These are phyloP conservation scores for Chymomyza procnemis DNA, from an alignment of 2,888 invertebrate genomes.

Conservation along the genomic window DNA sequence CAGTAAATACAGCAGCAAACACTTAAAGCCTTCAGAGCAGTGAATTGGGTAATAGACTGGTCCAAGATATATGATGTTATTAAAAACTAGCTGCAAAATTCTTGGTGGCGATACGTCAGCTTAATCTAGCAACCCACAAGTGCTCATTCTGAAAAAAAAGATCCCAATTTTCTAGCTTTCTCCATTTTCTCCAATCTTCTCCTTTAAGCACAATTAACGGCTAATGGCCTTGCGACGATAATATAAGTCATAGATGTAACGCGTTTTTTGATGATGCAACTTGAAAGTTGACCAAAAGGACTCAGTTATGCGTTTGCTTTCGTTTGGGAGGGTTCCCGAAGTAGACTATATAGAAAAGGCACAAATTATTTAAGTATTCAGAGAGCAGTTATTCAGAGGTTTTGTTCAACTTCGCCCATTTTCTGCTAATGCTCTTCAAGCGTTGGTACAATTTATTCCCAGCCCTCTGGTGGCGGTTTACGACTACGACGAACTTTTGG, in stretches of 20 bases:
- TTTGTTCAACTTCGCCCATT: conserved; percentile 95
- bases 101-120: background rate
- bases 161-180: conserved; percentile 99
- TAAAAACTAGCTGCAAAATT: too few relatives aligned
- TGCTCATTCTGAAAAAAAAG: conserved; percentile 80
- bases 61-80: too few relatives aligned
- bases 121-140: too few relatives aligned
- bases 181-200: conserved; percentile 99
- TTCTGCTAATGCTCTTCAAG: conserved; percentile 98
- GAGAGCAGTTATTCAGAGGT: background rate
- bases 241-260: conserved; percentile 97
- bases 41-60: too few relatives aligned
- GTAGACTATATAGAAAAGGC: conserved; percentile 59
- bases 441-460: conserved; percentile 99
- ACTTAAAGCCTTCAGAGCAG: too few relatives aligned
- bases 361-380: background rate
- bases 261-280: conserved; percentile 97
- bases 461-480: conserved; percentile 98
- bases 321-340: conserved; percentile 99
- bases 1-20: too few relatives aligned
- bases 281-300: conserved; percentile 99
- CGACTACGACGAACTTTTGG: conserved; percentile 94
- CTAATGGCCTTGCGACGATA: conserved; percentile 97
- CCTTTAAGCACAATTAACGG: conserved; percentile 93
- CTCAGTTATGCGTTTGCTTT: conserved; percentile 99